Conservation (phyloP, 1,140 invertebrate species). For the Sinella curviseta region DNA sequence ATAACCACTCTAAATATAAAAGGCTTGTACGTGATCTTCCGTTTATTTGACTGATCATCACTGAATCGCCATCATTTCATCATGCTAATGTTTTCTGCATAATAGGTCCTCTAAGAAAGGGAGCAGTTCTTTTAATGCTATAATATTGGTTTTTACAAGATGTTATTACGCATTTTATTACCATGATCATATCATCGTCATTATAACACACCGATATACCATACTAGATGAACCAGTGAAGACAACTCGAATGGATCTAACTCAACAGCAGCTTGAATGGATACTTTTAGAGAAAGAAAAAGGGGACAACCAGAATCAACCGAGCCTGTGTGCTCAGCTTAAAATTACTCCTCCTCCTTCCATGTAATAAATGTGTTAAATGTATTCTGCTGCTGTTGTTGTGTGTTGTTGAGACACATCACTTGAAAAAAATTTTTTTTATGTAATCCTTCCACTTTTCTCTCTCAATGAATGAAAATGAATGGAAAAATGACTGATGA, state of each 20-base stretch:
- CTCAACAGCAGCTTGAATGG: too few species aligned
- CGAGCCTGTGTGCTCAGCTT: not conserved
- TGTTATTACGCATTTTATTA: constrained; percentile 8
- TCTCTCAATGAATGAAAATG: not conserved
- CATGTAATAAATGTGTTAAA: not conserved
- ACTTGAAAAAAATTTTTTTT: not conserved
- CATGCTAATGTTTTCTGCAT: too few species aligned
- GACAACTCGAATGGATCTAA: too few species aligned
- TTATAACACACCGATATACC: not conserved
- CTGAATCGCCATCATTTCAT: too few species aligned
- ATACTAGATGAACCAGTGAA: too few species aligned
- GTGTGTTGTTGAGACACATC: not conserved
- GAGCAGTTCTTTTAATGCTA: not conserved
- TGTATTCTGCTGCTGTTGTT: not conserved
- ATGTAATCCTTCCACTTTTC: not conserved
- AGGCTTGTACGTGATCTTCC: too few species aligned
- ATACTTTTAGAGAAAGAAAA: too few species aligned
- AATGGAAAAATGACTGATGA: not conserved
- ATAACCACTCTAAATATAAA: too few species aligned
- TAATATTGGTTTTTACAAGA: constrained; percentile 15
- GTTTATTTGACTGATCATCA: too few species aligned
- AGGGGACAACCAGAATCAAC: too few species aligned
- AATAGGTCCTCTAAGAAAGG: not conserved
- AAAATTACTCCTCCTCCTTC: not conserved
- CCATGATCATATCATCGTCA: not conserved